A percentile compares a stretch with the other conserved stretches of the same genome.
Evolutionary conservation across 2,797 vertebrate species (phyloP).

Genomic region (Cirrhinus mrigala): DNA sequence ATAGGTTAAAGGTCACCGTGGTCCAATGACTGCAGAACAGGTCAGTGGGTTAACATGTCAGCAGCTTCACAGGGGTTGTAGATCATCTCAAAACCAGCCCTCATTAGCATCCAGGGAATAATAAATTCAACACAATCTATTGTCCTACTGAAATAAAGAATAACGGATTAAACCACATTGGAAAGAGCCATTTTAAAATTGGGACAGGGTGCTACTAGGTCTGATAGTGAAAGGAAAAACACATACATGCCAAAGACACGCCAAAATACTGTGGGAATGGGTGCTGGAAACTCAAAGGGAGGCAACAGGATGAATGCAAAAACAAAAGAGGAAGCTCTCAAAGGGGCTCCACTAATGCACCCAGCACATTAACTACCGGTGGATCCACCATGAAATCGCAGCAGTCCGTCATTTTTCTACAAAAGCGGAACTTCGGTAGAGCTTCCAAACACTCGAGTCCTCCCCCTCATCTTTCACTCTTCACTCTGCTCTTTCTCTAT

Average conservation of each 20-base stretch:
- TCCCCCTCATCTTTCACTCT: conserved; percentile 51
- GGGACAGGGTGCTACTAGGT: background rate
- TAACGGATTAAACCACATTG: background rate
- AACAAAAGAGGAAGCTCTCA: conserved; percentile 55
- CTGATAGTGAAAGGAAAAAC: background rate
- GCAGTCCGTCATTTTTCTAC: conserved; percentile 57
- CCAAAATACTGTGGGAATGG: conserved; percentile 14
- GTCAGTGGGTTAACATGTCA: conserved; percentile 56
- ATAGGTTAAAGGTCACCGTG: conserved; percentile 54
- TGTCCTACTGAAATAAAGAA: background rate
- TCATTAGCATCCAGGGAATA: conserved; percentile 27
- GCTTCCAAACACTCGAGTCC: conserved; percentile 59
- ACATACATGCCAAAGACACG: background rate
- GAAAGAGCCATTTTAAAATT: background rate
- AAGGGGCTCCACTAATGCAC: conserved; percentile 60
- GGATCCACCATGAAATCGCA: conserved; percentile 54
- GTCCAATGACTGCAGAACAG: conserved; percentile 37
- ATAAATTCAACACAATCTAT: conserved; percentile 12
- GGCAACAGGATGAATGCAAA: conserved; percentile 55
- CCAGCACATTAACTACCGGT: conserved; percentile 50
- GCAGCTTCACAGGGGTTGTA: conserved; percentile 46
- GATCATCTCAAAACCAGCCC: conserved; percentile 38
- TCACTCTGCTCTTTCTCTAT: conserved; percentile 49
- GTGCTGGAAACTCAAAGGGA: conserved; percentile 23
- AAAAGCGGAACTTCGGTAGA: conserved; percentile 56